Percentiles rank a stretch among this genome's conserved stretches.
Conservation (phyloP, 2,797 vertebrate species). For the Myotis myotis region DNA sequence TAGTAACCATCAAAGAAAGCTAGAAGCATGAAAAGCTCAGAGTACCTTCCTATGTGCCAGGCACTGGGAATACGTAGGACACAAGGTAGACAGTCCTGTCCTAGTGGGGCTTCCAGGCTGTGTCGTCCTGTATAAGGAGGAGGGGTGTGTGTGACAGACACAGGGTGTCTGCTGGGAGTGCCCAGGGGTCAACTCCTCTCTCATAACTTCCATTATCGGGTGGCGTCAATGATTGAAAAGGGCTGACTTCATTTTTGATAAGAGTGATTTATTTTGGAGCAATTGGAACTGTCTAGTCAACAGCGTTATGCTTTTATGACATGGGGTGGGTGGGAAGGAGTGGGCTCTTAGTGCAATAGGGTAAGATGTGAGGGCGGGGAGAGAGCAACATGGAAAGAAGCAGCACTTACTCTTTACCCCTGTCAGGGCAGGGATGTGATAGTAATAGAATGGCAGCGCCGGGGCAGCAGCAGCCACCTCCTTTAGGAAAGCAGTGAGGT, state of each 20-base stretch:
- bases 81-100: neutral
- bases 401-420: constrained; percentile 90
- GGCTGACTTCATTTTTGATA: neutral
- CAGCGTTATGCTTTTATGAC: neutral
- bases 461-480: constrained; percentile 90
- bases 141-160: neutral
- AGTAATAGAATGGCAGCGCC: constrained; percentile 93
- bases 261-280: neutral
- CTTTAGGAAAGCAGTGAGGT: constrained; percentile 87
- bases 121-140: neutral
- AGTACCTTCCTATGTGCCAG: neutral
- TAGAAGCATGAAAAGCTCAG: neutral
- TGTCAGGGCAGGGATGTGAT: constrained; percentile 92
- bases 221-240: neutral
- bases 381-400: neutral
- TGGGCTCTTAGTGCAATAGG: neutral
- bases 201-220: neutral
- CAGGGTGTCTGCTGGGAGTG: neutral
- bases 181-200: neutral
- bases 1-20: neutral
- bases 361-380: neutral
- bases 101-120: neutral
- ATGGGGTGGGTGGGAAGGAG: neutral
- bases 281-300: neutral
- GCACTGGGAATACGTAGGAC: neutral